Base-by-base conservation (phyloP, 35 echinoderm and acorn worm species). In the Patiria miniata region DNA sequence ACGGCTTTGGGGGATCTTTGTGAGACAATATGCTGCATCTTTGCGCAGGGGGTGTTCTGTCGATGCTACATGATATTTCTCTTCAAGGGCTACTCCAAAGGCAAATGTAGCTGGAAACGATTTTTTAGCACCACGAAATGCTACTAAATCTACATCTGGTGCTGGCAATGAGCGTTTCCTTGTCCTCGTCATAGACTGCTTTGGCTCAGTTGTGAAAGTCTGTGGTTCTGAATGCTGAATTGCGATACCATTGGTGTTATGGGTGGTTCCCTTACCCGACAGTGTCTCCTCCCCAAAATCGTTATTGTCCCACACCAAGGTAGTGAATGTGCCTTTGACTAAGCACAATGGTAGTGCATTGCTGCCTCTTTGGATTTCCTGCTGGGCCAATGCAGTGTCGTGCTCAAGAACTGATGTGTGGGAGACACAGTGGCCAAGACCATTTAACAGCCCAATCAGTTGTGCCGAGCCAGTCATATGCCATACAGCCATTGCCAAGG, bases 261-360 rank as follows among this genome's bases (percentile, higher is more conserved):
- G 77, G 12, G 77, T 79, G 36, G 77, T 79, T 17, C 77, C 77
- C 36, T 79, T 83, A 15, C 93, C 93, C 1, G 88, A 58, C 21
- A 90, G 21, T 16, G 92, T 94, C 59, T 90, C 65, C 77, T 90
- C 88, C 14, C 88, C 84, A 42, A 91, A 91, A 55, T 91, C 93
- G 8, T 91, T 95, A 58, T 91, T 95, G 39, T 95, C 93, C 89
- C 89, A 91, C 2, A 95, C 85, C 0, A 95, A 47, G 0, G 93
- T 95, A 19, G 88, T 95, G 73, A 91, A 8, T 83, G 38, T 55
- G 29, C 59, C 18, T 80, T 86, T 21, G 38, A 78, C 56, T 2
- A 95, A 87, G n/a, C 18, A 55, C 39, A 84, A 0, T 32, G 89
- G 93, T 2, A 91, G 39, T 18, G 50, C 18, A 68, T 79, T 10